A percentile compares a stretch with the other conserved stretches of the same genome.
phyloP scores from a whole-genome alignment of 37 sponge, comb jelly and placozoan species.

The Ephydatia muelleri region DNA sequence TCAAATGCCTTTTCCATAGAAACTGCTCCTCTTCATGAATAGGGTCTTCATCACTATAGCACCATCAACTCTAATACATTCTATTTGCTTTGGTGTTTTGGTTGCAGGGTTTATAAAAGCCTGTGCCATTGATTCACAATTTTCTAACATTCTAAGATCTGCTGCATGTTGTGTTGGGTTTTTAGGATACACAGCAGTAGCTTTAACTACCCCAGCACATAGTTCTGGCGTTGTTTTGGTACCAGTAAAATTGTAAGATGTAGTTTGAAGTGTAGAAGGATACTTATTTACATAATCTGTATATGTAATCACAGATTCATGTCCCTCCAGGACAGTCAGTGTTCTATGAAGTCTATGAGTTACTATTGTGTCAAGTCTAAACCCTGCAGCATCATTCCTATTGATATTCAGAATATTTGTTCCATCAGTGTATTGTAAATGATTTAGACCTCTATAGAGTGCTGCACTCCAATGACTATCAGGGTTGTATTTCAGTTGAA shows the following conservation, averaged over 20 bases:
- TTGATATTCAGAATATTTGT: slow-evolving; percentile 20
- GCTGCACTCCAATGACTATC: slow-evolving; percentile 34
- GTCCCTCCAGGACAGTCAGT: slow-evolving; percentile 27
- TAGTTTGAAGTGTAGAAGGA: slow-evolving; percentile 23
- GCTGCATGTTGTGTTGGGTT: slow-evolving; percentile 36
- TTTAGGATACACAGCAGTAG: slow-evolving; percentile 13
- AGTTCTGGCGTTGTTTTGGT: slow-evolving; percentile 28
- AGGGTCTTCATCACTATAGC: slow-evolving; percentile 39
- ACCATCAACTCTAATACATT: slow-evolving; percentile 42
- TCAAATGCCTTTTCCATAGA: slow-evolving; percentile 12
- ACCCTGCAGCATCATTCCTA: slow-evolving; percentile 35
- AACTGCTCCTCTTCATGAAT: slow-evolving; percentile 37
- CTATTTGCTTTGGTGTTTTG: slow-evolving; percentile 2
- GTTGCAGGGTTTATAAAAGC: slow-evolving; percentile 2
- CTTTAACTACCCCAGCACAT: slow-evolving; percentile 42
- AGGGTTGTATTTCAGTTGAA: slow-evolving; percentile 24
- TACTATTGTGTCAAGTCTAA: slow-evolving; percentile 20
- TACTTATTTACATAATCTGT: slow-evolving; percentile 37
- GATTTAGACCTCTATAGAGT: slow-evolving; percentile 18
- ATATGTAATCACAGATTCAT: slow-evolving; percentile 15
- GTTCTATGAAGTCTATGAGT: slow-evolving; percentile 32
- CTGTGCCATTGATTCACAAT: background rate
- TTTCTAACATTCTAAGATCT: slow-evolving; percentile 11
- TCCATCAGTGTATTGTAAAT: slow-evolving; percentile 37
- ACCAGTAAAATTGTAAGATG: slow-evolving; percentile 32